phyloP scores from a whole-genome alignment of 2,113 vertebrate species.

The Zosterops pallidus region DNA sequence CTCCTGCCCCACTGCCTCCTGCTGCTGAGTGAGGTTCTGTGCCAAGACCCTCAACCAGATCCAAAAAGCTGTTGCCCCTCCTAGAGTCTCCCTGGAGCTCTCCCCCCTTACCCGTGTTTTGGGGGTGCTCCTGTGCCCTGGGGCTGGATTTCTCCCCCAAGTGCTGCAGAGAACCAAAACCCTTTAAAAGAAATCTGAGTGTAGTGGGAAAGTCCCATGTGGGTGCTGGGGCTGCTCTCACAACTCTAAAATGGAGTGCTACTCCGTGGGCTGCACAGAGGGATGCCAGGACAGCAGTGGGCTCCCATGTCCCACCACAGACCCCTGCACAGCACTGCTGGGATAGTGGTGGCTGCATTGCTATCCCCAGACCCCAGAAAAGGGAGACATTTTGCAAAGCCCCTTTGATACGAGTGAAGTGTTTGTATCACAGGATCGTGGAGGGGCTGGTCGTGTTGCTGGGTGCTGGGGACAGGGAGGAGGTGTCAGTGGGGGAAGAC shows the following conservation, averaged over 20 bases:
- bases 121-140: background rate
- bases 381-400: background rate
- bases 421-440: accelerated
- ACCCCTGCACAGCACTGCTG: background rate
- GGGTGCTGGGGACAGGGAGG: background rate
- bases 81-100: background rate
- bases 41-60: background rate
- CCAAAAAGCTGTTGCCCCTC: background rate
- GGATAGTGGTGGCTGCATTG: accelerated
- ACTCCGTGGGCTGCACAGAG: accelerated
- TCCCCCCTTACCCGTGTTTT: accelerated
- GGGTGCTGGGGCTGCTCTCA: background rate
- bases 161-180: background rate
- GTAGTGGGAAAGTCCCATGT: accelerated
- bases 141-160: background rate
- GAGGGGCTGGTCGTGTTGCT: background rate
- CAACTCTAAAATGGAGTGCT: background rate
- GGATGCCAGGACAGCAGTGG: background rate
- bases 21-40: background rate
- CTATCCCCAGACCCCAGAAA: background rate
- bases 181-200: background rate
- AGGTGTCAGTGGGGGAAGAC: background rate
- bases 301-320: accelerated
- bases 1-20: background rate
- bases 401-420: background rate